These are phyloP conservation scores for Cyclargus thomasi DNA, from an alignment of 1,140 invertebrate species.

Conservation along the genomic window DNA sequence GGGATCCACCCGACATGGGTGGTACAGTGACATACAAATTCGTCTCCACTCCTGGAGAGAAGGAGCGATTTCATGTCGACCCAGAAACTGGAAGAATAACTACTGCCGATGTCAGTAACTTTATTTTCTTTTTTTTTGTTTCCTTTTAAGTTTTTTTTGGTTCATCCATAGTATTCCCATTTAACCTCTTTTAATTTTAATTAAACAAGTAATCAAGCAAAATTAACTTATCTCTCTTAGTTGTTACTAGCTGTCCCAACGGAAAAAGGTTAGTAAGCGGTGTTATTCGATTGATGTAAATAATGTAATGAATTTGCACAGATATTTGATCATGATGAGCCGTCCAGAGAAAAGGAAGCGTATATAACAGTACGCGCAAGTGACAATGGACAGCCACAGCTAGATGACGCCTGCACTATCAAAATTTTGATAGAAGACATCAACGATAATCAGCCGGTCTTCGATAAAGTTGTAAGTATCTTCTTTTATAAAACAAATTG, in stretches of 20 bases:
- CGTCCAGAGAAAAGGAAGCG: conserved; percentile 87
- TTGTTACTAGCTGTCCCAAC: conserved; percentile 23
- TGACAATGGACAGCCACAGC: conserved; percentile 88
- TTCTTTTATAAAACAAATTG: not conserved
- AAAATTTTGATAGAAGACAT: conserved; percentile 90
- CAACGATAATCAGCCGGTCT: conserved; percentile 91
- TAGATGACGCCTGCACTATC: conserved; percentile 91
- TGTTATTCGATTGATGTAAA: conserved; percentile 15
- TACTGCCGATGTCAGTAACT: conserved; percentile 79
- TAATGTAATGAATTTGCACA: conserved; percentile 42
- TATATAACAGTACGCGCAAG: conserved; percentile 84
- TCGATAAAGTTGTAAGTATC: conserved; percentile 84
- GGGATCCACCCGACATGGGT: conserved; percentile 82
- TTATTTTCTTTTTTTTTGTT: conserved; percentile 16
- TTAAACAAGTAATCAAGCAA: not conserved
- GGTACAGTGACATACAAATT: conserved; percentile 88
- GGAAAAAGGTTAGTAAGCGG: conserved; percentile 31
- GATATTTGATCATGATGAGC: conserved; percentile 90
- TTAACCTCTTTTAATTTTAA: conserved; percentile 3
- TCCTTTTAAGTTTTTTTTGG: conserved; percentile 19
- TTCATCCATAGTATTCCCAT: not conserved
- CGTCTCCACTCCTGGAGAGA: conserved; percentile 83
- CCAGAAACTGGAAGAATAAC: conserved; percentile 83
- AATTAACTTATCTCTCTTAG: not conserved
- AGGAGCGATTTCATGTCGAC: conserved; percentile 86